phyloP scores from a whole-genome alignment of 2,888 invertebrate species.

The Pheosia gnoma region DNA sequence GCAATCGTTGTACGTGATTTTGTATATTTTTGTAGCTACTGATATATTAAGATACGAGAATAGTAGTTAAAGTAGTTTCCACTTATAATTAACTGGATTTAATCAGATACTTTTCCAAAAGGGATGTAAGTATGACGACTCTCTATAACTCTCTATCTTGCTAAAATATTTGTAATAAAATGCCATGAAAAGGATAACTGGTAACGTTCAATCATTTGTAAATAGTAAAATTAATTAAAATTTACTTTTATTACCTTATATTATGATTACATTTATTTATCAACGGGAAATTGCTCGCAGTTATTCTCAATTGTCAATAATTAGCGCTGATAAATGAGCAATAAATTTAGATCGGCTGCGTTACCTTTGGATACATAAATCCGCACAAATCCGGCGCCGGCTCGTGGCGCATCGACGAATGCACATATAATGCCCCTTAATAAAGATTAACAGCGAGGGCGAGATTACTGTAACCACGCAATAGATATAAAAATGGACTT shows the following conservation, averaged over 20 bases:
- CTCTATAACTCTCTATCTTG: no score
- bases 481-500: background rate
- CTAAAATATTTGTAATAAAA: no score
- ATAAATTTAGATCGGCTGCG: slow-evolving; percentile 44
- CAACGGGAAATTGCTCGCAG: background rate
- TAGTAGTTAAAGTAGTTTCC: no score
- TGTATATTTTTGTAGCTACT: background rate
- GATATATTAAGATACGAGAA: background rate
- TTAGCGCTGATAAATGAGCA: slow-evolving; percentile 16
- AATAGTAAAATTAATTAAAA: no score
- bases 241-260: no score
- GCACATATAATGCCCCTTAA: slow-evolving; percentile 72
- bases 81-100: no score
- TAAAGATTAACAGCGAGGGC: slow-evolving; percentile 73
- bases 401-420: slow-evolving; percentile 47
- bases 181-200: no score
- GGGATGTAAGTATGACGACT: no score
- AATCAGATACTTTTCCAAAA: no score
- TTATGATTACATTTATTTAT: no score
- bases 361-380: slow-evolving; percentile 54
- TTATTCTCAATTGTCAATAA: slow-evolving; percentile 9
- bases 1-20: background rate
- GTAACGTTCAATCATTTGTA: no score
- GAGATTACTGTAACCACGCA: slow-evolving; percentile 20
- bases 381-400: slow-evolving; percentile 52